These are phyloP conservation scores for Campodea augens DNA, from an alignment of 1,140 invertebrate species.

Conservation along the genomic window DNA sequence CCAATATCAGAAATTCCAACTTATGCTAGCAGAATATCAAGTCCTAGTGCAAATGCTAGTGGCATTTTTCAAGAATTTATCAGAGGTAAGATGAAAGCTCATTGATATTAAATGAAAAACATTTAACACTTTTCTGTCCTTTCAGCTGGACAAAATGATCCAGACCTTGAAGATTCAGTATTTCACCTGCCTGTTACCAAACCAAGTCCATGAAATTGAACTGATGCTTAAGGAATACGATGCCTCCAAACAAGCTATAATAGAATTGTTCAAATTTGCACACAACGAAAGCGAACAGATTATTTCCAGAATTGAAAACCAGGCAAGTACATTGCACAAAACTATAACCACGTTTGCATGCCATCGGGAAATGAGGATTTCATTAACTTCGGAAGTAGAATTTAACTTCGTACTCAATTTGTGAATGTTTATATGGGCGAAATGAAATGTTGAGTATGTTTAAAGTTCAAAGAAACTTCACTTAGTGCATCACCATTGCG, in stretches of 20 bases:
- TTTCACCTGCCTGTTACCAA: constrained; percentile 23
- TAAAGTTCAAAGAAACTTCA: no score
- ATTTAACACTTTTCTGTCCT: neutral
- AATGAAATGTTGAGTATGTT: no score
- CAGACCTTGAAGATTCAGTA: constrained; percentile 27
- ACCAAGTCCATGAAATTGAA: constrained; percentile 29
- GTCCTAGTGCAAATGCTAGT: constrained; percentile 48
- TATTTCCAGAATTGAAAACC: constrained; percentile 37
- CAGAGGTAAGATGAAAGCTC: constrained; percentile 31
- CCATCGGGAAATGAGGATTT: no score
- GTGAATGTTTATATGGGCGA: neutral
- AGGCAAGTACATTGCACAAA: constrained; percentile 24
- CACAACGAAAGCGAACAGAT: constrained; percentile 39
- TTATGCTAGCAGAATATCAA: constrained; percentile 49
- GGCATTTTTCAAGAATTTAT: constrained; percentile 43
- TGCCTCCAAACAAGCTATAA: constrained; percentile 31
- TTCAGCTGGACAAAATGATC: constrained; percentile 30
- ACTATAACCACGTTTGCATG: no score
- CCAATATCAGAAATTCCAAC: constrained; percentile 41
- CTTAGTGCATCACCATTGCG: no score
- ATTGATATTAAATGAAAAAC: neutral
- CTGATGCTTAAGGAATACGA: constrained; percentile 35
- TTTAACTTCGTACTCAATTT: constrained; percentile 2
- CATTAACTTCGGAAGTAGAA: no score
- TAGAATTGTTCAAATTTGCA: constrained; percentile 37